Base-by-base conservation (phyloP, 2,113 vertebrate species). In the Illadopsis cleaveri region DNA sequence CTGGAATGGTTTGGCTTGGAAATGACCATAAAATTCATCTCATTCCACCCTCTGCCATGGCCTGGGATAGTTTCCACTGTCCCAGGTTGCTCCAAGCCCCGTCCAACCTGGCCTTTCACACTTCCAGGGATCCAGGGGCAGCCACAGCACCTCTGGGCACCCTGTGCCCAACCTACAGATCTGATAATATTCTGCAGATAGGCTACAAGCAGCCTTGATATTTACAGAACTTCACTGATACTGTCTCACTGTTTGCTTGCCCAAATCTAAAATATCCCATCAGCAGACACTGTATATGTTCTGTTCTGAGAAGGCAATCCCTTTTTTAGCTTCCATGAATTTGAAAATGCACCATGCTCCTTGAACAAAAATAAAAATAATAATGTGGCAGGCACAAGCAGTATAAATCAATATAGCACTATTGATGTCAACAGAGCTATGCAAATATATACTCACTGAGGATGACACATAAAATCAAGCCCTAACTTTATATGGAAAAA, bases 391-490 rank as follows among this genome's bases (percentile, higher is more conserved):
- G 82, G 57, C 53, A 86, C 25, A 82, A 87, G 88, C 57, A 25
- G 25, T 50, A 94, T 82, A 93, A 96, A 96, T 96, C 92, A 94
- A 89, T 95, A 89, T 38, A 93, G 53, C 60, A 60, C 65, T 86
- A 61, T 13, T 94, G 88, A 92, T 89, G 88, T 82, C 92, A 94
- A 71, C 85, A 78, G 81, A 90, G 72, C 76, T 89, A 96, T 96
- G 96, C 93, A 96, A 96, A 96, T 92, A 78, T 16, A 84, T 48
- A 60, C 76, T 77, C 47, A 37, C 76, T 86, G 82, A 84, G 93
- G 86, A 75, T 89, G 90, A 81, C 90, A 95, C 87, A 86, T 88
- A 94, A 93, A 95, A 95, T 78, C 90, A 94, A 94, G 80, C 65
- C 60, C 69, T 97, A 92, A 93, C 90, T 96, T 95, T 81, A 83